Conservation (phyloP, 2,888 invertebrate genomes). For the Dione juno region DNA sequence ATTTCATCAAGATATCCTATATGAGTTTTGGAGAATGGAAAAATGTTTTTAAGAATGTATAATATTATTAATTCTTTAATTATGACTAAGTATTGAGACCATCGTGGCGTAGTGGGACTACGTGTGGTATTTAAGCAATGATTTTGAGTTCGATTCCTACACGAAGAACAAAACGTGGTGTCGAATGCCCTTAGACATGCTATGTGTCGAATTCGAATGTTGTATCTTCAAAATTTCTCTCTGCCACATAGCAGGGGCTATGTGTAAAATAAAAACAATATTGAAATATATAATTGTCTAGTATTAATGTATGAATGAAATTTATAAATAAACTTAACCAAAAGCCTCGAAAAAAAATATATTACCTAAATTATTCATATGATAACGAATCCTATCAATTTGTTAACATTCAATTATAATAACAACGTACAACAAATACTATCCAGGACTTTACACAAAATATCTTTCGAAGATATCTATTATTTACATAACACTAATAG, state of each 20-base stretch:
- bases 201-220: no score
- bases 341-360: neutral
- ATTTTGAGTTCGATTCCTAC: no score
- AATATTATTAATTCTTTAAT: neutral
- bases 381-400: neutral
- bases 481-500: constrained; percentile 55
- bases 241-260: no score
- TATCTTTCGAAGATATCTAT: constrained; percentile 22
- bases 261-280: no score
- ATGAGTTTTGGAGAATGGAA: neutral
- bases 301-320: no score
- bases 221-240: no score
- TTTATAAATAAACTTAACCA: no score
- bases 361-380: neutral
- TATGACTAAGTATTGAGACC: no score
- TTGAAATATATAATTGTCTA: no score
- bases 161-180: no score
- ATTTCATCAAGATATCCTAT: neutral
- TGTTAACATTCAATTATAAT: neutral
- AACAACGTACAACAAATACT: neutral
- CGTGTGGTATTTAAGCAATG: no score
- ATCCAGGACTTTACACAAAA: neutral
- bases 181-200: no score
- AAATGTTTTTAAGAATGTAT: neutral
- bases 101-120: neutral